These are phyloP conservation scores for Drosophila kanapiae DNA, from an alignment of 1,140 invertebrate genomes.

Conservation along the genomic window DNA sequence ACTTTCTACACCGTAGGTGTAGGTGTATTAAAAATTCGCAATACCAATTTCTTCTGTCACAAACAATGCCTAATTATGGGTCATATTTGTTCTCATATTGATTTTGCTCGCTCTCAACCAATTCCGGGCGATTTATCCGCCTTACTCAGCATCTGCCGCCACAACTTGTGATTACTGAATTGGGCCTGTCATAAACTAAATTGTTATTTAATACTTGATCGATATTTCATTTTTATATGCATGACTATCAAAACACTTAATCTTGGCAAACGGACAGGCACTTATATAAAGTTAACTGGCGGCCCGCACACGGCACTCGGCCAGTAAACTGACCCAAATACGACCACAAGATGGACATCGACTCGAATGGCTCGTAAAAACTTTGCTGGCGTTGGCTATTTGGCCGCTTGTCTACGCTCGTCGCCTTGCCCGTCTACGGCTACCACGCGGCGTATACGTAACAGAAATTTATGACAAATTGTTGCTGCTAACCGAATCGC, in stretches of 20 bases:
- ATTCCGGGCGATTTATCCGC: conserved; percentile 25
- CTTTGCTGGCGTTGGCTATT: conserved; percentile 63
- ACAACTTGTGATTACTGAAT: conserved; percentile 52
- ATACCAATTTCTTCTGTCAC: neutral
- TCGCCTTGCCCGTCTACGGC: neutral
- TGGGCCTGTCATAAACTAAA: conserved; percentile 75
- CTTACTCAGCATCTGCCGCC: conserved; percentile 33
- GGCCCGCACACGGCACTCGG: conserved; percentile 29
- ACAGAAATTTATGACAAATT: conserved; percentile 79
- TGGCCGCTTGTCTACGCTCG: conserved; percentile 44
- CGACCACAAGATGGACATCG: conserved; percentile 77
- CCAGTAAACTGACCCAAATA: conserved; percentile 79
- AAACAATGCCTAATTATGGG: conserved; percentile 1
- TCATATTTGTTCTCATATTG: neutral
- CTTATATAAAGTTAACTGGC: conserved; percentile 75
- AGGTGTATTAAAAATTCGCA: neutral
- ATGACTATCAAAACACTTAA: conserved; percentile 82
- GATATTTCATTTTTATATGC: conserved; percentile 84
- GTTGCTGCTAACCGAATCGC: conserved; percentile 76
- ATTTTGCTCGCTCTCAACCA: conserved; percentile 19
- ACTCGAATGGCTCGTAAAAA: conserved; percentile 73
- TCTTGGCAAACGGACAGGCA: conserved; percentile 74
- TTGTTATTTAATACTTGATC: conserved; percentile 84
- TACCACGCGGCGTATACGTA: conserved; percentile 55
- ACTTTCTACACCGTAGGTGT: too few species aligned